Percentiles rank a stretch among this genome's conserved stretches.
These are phyloP conservation scores for Hozukius guyotensis DNA, from an alignment of 2,797 vertebrate genomes.

Conservation along the genomic window DNA sequence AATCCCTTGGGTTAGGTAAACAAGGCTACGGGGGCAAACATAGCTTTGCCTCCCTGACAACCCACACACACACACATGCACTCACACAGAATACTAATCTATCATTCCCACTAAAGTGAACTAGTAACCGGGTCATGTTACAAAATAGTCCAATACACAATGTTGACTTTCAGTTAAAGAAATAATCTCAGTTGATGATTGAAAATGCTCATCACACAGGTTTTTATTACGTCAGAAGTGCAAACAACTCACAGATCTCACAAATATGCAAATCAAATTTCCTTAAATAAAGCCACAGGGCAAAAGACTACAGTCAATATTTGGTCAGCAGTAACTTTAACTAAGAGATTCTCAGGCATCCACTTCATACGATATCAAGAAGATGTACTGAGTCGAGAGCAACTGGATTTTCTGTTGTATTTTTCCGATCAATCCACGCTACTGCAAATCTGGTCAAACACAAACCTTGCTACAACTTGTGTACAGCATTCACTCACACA, in stretches of 20 bases:
- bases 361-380: neutral
- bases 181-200: neutral
- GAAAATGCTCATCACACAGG: neutral
- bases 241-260: neutral
- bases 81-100: constrained; percentile 20
- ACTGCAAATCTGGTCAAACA: neutral
- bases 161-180: neutral
- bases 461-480: neutral
- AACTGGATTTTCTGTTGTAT: neutral
- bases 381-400: neutral
- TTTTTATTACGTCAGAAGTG: neutral
- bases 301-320: neutral
- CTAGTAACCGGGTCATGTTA: neutral
- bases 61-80: constrained; percentile 2
- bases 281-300: neutral
- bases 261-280: neutral
- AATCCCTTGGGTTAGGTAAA: constrained; percentile 60
- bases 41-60: constrained; percentile 58
- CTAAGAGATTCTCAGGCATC: neutral
- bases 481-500: neutral
- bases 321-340: neutral
- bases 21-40: constrained; percentile 35
- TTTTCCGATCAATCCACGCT: neutral
- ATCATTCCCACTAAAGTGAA: neutral
- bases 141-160: neutral